Percentiles rank a stretch among this genome's conserved stretches.
Conservation (phyloP, 2,888 invertebrate species). For the Salticus scenicus region DNA sequence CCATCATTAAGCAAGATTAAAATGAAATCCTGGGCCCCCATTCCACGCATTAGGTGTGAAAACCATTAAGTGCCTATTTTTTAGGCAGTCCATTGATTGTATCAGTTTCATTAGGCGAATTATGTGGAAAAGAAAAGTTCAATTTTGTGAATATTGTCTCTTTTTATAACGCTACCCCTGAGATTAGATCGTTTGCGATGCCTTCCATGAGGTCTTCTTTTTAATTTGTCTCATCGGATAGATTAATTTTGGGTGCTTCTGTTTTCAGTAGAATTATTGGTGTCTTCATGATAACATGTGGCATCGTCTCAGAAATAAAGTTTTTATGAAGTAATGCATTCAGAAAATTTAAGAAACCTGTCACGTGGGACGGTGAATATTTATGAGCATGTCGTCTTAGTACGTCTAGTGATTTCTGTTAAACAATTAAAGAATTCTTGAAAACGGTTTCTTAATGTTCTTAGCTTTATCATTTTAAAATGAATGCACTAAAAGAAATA, state of each 20-base stretch:
- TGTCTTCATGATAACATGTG: background rate
- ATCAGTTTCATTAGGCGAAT: slow-evolving; percentile 66
- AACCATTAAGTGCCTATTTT: slow-evolving; percentile 42
- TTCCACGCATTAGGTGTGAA: slow-evolving; percentile 55
- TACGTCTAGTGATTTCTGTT: no score
- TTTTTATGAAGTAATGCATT: background rate
- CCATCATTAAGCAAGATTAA: slow-evolving; percentile 66
- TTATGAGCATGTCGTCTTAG: no score
- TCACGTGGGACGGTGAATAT: no score
- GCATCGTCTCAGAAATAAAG: background rate
- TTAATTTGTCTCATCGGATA: slow-evolving; percentile 50
- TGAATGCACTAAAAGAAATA: no score
- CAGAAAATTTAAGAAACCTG: no score
- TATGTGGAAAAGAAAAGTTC: slow-evolving; percentile 46
- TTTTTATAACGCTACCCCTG: slow-evolving; percentile 6
- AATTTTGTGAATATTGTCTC: slow-evolving; percentile 49
- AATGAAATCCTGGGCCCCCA: slow-evolving; percentile 55
- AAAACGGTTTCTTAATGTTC: no score
- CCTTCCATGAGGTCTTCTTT: slow-evolving; percentile 1
- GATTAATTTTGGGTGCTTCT: slow-evolving; percentile 33
- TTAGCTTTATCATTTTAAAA: no score
- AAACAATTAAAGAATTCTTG: no score
- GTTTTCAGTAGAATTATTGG: background rate
- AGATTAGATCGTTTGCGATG: slow-evolving; percentile 19
- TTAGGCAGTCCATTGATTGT: slow-evolving; percentile 47